phyloP scores from a whole-genome alignment of 2,113 vertebrate species.

The Nestor notabilis region DNA sequence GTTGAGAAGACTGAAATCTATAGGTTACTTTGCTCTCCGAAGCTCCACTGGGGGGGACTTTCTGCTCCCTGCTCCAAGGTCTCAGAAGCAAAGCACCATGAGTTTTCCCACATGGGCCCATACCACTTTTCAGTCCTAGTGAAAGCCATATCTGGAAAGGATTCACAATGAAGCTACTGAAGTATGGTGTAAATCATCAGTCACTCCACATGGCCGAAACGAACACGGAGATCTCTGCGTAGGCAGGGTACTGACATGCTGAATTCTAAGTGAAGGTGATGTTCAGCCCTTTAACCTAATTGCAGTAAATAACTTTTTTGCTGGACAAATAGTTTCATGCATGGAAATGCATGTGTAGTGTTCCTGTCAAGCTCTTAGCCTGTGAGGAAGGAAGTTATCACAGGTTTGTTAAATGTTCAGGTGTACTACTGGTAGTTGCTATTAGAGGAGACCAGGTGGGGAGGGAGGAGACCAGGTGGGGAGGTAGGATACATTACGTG shows the following conservation, averaged over 20 bases:
- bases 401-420: not conserved
- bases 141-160: not conserved
- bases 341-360: not conserved
- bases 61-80: not conserved
- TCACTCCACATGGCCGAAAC: not conserved
- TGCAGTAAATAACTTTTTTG: not conserved
- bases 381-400: not conserved
- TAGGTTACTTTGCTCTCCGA: not conserved
- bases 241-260: not conserved
- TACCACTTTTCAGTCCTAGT: not conserved
- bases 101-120: not conserved
- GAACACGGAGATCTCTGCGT: not conserved
- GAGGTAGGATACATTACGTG: fast-evolving
- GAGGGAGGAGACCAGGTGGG: not conserved
- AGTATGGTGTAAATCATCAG: not conserved
- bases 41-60: not conserved
- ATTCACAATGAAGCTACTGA: not conserved
- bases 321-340: not conserved
- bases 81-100: not conserved
- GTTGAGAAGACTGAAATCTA: not conserved
- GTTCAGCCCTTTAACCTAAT: not conserved
- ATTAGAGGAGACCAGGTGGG: not conserved
- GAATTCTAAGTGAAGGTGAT: not conserved
- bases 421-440: not conserved
- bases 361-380: not conserved